Evolutionary conservation across 2,888 invertebrate genomes (phyloP).

Genomic region (Elegia similella): DNA sequence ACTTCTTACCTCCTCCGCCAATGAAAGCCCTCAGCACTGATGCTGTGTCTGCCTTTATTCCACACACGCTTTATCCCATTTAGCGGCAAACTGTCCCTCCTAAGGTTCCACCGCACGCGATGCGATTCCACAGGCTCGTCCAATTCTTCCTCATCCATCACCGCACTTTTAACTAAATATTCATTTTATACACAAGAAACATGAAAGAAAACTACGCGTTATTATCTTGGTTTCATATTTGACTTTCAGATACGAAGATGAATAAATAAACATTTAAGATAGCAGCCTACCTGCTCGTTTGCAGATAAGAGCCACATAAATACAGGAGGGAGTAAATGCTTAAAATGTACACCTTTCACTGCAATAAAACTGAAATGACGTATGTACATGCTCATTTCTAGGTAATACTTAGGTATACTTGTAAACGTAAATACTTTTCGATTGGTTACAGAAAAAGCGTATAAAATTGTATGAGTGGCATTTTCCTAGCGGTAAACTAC

Average conservation of each 20-base stretch:
- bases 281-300: conserved; percentile 5
- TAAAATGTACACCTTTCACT: neutral
- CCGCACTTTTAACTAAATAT: neutral
- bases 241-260: conserved; percentile 34
- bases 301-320: conserved; percentile 15
- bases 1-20: conserved; percentile 61
- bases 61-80: conserved; percentile 58
- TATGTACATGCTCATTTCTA: neutral
- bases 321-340: neutral
- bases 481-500: no score
- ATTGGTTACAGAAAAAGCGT: no score
- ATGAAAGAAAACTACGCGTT: conserved; percentile 3
- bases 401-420: neutral
- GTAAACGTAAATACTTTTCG: no score
- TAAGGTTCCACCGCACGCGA: conserved; percentile 48
- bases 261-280: conserved; percentile 31
- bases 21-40: conserved; percentile 49
- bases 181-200: conserved; percentile 1
- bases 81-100: conserved; percentile 66
- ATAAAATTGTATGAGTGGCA: no score
- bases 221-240: conserved; percentile 34
- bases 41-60: conserved; percentile 52
- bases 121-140: neutral
- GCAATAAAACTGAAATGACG: conserved; percentile 6
- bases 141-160: conserved; percentile 8